Conservation (phyloP, 2,888 invertebrate species). For the Leptinotarsa peninsularis region DNA sequence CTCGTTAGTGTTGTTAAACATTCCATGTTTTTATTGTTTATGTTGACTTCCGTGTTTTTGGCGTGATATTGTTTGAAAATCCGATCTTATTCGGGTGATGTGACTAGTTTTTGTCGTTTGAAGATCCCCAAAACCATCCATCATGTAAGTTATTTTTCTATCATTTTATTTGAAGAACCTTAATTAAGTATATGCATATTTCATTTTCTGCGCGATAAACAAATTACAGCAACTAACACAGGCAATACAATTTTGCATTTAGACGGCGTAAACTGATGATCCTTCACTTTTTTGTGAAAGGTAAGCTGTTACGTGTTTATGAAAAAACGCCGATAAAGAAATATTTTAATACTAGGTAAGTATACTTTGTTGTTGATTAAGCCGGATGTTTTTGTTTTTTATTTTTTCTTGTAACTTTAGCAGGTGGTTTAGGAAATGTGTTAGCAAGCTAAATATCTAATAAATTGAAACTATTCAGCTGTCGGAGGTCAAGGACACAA, state of each 20-base stretch:
- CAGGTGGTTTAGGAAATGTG: slow-evolving; percentile 35
- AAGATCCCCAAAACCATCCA: slow-evolving; percentile 6
- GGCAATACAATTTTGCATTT: slow-evolving; percentile 22
- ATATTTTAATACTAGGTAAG: slow-evolving; percentile 1
- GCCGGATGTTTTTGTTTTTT: slow-evolving; percentile 31
- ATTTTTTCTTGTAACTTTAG: slow-evolving; percentile 24
- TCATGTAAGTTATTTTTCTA: slow-evolving; percentile 19
- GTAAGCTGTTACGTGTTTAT: slow-evolving; percentile 28
- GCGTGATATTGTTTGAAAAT: slow-evolving; percentile 1
- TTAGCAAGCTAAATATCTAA: slow-evolving; percentile 45
- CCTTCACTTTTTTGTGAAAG: slow-evolving; percentile 28
- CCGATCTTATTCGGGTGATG: slow-evolving; percentile 20
- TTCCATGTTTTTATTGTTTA: slow-evolving; percentile 43
- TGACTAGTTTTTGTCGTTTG: slow-evolving; percentile 12
- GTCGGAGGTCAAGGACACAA: slow-evolving; percentile 58
- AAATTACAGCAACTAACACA: slow-evolving; percentile 11
- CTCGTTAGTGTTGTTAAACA: slow-evolving; percentile 37
- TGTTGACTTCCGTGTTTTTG: slow-evolving; percentile 34
- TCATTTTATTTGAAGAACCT: slow-evolving; percentile 10
- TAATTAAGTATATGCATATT: background rate
- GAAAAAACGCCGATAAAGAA: slow-evolving; percentile 10
- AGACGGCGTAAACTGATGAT: slow-evolving; percentile 20
- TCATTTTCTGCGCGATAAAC: slow-evolving; percentile 34
- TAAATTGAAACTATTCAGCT: slow-evolving; percentile 50
- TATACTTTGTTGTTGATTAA: slow-evolving; percentile 1